phyloP scores from a whole-genome alignment of 2,113 vertebrate genomes.

The Gobio gobio region DNA sequence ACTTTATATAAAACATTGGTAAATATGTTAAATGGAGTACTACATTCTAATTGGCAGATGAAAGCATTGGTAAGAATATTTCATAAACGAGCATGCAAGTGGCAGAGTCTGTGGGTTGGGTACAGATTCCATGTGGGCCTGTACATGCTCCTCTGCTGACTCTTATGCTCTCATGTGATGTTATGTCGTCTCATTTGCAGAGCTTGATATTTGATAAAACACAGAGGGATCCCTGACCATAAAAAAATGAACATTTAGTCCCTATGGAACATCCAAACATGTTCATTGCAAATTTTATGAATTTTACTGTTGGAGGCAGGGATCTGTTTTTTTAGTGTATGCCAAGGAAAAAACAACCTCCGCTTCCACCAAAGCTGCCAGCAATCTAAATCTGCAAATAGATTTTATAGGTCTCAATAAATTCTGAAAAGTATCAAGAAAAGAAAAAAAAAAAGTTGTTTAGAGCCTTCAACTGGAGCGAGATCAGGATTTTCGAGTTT shows the following conservation, averaged over 20 bases:
- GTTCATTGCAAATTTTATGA: constrained; percentile 1
- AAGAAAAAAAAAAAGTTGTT: constrained; percentile 39
- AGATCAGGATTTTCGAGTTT: constrained; percentile 25
- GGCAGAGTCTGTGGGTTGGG: background rate
- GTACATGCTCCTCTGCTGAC: background rate
- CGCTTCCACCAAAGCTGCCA: constrained; percentile 14
- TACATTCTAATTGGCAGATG: background rate
- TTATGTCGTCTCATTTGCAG: background rate
- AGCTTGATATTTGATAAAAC: constrained; percentile 3
- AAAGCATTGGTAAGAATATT: background rate
- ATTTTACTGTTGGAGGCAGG: background rate
- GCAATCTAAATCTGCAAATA: constrained; percentile 49
- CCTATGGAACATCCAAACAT: background rate
- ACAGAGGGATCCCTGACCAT: background rate
- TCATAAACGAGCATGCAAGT: background rate
- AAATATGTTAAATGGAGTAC: background rate
- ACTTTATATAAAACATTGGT: too few species aligned
- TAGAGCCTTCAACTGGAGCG: constrained; percentile 9
- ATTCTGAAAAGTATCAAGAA: constrained; percentile 18
- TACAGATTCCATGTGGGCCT: background rate
- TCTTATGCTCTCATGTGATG: background rate
- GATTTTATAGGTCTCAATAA: constrained; percentile 43
- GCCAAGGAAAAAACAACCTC: constrained; percentile 12
- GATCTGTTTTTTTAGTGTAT: background rate
- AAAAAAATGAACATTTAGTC: constrained; percentile 29